A percentile compares a stretch with the other conserved stretches of the same genome.
Conservation (phyloP, 53 echinoderm and acorn worm genomes). For the Zoroaster sp. region DNA sequence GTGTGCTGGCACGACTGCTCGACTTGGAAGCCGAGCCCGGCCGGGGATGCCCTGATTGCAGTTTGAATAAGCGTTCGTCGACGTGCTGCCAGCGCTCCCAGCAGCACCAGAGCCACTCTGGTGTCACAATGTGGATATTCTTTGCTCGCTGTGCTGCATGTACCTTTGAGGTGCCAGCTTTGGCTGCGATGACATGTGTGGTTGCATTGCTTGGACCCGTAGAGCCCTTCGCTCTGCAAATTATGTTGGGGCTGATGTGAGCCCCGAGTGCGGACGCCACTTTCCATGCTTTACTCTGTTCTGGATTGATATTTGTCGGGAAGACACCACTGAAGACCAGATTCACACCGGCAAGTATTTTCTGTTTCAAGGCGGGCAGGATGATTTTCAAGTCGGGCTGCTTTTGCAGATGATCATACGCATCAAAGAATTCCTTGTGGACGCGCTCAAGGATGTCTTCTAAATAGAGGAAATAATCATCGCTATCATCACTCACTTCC, state of each 20-base stretch:
- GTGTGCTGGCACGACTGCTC: constrained; percentile 85
- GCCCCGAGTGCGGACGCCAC: constrained; percentile 85
- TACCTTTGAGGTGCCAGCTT: constrained; percentile 90
- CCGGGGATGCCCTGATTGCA: constrained; percentile 17
- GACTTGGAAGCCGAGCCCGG: constrained; percentile 31
- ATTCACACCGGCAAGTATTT: constrained; percentile 73
- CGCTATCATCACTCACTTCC: constrained; percentile 51
- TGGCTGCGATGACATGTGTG: constrained; percentile 96
- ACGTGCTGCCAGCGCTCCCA: constrained; percentile 94
- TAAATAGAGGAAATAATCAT: constrained; percentile 91
- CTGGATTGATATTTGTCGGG: constrained; percentile 93
- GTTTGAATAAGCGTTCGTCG: constrained; percentile 82
- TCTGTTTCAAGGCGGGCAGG: constrained; percentile 71
- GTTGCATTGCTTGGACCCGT: constrained; percentile 71
- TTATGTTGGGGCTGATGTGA: constrained; percentile 68
- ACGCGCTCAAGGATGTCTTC: constrained; percentile 80
- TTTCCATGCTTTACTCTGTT: constrained; percentile 94
- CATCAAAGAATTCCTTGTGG: constrained; percentile 76
- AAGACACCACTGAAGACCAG: constrained; percentile 94
- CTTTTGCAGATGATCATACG: constrained; percentile 56
- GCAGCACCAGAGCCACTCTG: constrained; percentile 96
- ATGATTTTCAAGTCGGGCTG: constrained; percentile 78
- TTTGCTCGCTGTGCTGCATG: constrained; percentile 72
- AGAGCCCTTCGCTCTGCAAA: constrained; percentile 61
- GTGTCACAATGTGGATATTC: constrained; percentile 81